Evolutionary conservation across 2,113 vertebrate species (phyloP), one percentile per base, ranked within the genome.

Genomic region (Spheniscus mendiculus): DNA sequence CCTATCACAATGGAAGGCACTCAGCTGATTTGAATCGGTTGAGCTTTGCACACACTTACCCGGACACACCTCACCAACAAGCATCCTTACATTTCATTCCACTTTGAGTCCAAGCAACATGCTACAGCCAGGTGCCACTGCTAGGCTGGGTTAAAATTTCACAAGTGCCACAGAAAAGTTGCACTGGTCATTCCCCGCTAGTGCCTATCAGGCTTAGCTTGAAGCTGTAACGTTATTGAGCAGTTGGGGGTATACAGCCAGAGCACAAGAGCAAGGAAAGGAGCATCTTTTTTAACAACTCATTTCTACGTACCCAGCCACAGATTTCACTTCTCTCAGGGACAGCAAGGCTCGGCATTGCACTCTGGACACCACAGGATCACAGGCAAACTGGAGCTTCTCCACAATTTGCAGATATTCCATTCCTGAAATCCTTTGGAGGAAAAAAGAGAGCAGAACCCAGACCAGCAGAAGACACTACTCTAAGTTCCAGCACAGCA

Each of bases 291-390:
- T 67, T 81, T 61, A 90, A 36, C 3, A 61, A 17, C 27, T 69
- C 40, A 15, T 65, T 72, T 87, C 40, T 66, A 59, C 36, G 30
- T 66, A 62, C 34, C 8, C 49, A 73, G 45, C 53, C 70, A 72
- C 21, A 67, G 20, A 13, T 76, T 63, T 72, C 1, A 3, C 47
- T 69, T 66, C n/a, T 58, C 32, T 71, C 5, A 2, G n/a, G 36
- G 11, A 25, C 58, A 52, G 5, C 2, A 6, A 83, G n/a, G 49
- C 66, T 96, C 56, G 72, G 38, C 40, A 69, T 25, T 0, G 0
- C 29, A 47, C 23, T 26, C 53, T 45, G 56, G 66, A 59, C 22
- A 47, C 66, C 9, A 3, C 25, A 53, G 23, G 3, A 21, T 42
- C 40, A 61, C 26, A 55, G 17, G 42, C 30, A 69, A 77, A 61